Evolutionary conservation across 2,888 invertebrate genomes (phyloP).

Genomic region (Drosophila incognita): DNA sequence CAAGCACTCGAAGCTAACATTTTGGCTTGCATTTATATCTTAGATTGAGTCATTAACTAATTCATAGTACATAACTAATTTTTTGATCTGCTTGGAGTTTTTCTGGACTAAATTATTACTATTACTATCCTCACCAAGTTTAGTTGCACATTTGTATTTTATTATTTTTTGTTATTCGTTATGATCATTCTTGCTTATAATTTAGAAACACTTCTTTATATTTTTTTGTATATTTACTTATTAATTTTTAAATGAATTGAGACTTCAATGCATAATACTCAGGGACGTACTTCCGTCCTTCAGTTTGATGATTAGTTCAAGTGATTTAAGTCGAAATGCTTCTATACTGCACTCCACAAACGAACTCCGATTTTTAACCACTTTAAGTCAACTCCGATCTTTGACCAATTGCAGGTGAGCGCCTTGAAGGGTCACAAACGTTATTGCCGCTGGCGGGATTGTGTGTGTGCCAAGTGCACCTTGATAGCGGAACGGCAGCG

Average conservation of each 20-base stretch:
- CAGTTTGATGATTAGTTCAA: background rate
- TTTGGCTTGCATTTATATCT: background rate
- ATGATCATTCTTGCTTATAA: no score
- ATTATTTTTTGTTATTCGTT: no score
- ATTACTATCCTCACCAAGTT: no score
- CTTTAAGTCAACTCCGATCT: background rate
- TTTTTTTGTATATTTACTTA: background rate
- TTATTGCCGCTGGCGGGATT: constrained; percentile 98
- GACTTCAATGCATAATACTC: background rate
- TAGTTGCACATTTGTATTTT: no score
- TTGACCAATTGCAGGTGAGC: constrained; percentile 82
- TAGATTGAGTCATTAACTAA: background rate
- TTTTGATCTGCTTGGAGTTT: background rate
- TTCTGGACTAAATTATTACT: no score
- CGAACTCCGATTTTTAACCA: background rate
- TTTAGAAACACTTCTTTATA: no score
- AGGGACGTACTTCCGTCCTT: background rate
- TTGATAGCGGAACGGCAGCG: constrained; percentile 98
- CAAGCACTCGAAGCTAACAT: background rate
- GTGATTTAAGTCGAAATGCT: background rate
- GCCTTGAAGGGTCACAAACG: constrained; percentile 94
- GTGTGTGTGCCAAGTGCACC: constrained; percentile 98
- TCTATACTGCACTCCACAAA: background rate
- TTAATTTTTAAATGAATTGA: background rate
- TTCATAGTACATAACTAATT: background rate